Evolutionary conservation across 2,113 vertebrate species (phyloP).

Genomic region (Megaceryle torquata): DNA sequence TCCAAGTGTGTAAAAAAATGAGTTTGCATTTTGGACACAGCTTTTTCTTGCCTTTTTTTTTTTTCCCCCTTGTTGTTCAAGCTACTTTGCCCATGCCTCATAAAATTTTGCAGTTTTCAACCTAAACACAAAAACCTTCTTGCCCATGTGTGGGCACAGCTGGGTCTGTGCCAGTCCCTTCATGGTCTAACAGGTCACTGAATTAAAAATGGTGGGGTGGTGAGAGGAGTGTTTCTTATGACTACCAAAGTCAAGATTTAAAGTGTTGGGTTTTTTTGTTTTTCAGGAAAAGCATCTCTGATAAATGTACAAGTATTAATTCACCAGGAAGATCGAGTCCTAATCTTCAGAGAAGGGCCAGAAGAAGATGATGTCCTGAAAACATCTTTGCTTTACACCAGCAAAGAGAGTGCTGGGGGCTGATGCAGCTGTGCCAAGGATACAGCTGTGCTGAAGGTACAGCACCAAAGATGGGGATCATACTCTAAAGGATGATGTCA

Average conservation of each 20-base stretch:
- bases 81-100: not conserved
- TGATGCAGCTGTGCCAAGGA: not conserved
- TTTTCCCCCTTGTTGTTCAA: not conserved
- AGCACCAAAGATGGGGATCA: not conserved
- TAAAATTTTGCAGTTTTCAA: not conserved
- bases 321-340: not conserved
- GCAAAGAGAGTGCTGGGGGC: no score
- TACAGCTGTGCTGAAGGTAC: no score
- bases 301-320: not conserved
- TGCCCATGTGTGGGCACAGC: not conserved
- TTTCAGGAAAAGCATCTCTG: not conserved
- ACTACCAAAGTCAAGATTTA: not conserved
- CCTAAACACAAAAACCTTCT: not conserved
- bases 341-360: not conserved
- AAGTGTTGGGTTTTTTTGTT: not conserved
- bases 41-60: not conserved
- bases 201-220: fast-evolving
- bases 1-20: not conserved
- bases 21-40: not conserved
- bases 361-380: not conserved
- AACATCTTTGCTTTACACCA: not conserved
- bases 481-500: not conserved
- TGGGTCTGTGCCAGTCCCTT: not conserved
- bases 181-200: not conserved
- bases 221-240: not conserved